Percentiles rank a stretch among this genome's conserved stretches.
phyloP scores from a whole-genome alignment of 2,888 invertebrate genomes.

The Xylota segnis region DNA sequence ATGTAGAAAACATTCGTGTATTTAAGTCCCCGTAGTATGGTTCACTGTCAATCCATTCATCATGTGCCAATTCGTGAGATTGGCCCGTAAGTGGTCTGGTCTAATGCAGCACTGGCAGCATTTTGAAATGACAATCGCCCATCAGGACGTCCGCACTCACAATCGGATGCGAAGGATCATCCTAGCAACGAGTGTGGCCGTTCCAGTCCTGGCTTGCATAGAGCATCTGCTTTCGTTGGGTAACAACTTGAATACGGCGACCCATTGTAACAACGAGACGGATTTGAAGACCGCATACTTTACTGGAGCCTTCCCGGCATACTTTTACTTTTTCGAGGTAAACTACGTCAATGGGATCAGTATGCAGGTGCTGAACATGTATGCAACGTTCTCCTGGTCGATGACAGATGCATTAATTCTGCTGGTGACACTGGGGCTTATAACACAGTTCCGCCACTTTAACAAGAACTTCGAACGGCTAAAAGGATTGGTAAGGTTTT shows the following conservation, averaged over 20 bases:
- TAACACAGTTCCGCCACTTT: slow-evolving; percentile 87
- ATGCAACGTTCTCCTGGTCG: slow-evolving; percentile 88
- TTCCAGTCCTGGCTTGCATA: slow-evolving; percentile 59
- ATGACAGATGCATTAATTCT: slow-evolving; percentile 89
- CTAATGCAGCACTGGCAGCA: slow-evolving; percentile 84
- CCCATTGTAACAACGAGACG: slow-evolving; percentile 81
- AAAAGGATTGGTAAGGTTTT: slow-evolving; percentile 68
- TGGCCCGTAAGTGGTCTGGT: slow-evolving; percentile 85
- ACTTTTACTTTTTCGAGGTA: slow-evolving; percentile 85
- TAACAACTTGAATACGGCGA: slow-evolving; percentile 85
- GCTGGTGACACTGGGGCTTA: slow-evolving; percentile 87
- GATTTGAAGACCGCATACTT: slow-evolving; percentile 82
- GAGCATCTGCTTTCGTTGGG: slow-evolving; percentile 87
- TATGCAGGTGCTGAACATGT: slow-evolving; percentile 82
- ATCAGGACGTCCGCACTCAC: slow-evolving; percentile 24
- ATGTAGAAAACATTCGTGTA: no score
- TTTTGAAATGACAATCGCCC: slow-evolving; percentile 79
- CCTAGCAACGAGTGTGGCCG: slow-evolving; percentile 37
- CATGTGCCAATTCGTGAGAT: slow-evolving; percentile 81
- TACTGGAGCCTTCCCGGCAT: slow-evolving; percentile 84
- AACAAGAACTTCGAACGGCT: slow-evolving; percentile 81
- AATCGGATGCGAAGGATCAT: slow-evolving; percentile 42
- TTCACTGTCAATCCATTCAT: slow-evolving; percentile 68
- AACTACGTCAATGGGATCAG: slow-evolving; percentile 85
- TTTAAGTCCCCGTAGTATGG: slow-evolving; percentile 76